Evolutionary conservation across 2,797 vertebrate genomes (phyloP).

Genomic region (Xyrichtys novacula): DNA sequence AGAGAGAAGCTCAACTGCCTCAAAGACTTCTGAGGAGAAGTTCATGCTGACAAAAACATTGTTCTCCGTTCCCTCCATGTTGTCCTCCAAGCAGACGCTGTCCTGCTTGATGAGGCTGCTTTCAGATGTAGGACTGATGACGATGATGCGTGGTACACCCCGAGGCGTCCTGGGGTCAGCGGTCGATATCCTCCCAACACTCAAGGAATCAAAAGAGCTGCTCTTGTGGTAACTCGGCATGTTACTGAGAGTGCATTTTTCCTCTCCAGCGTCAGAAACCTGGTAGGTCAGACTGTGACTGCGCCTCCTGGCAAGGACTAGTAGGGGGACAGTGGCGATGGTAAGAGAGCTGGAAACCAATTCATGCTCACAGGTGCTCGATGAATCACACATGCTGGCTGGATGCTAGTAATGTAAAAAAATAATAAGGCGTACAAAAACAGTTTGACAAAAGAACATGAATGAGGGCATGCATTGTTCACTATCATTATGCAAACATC

Average conservation of each 20-base stretch:
- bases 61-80: conserved; percentile 53
- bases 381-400: conserved; percentile 50
- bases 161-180: conserved; percentile 15
- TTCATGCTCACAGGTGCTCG: conserved; percentile 62
- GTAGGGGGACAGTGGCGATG: conserved; percentile 75
- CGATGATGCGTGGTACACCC: conserved; percentile 83
- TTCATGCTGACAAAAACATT: conserved; percentile 73
- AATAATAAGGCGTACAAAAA: conserved; percentile 13
- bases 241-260: conserved; percentile 1
- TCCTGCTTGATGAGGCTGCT: conserved; percentile 75
- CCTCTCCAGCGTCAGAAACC: conserved; percentile 21
- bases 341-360: conserved; percentile 80
- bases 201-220: conserved; percentile 61
- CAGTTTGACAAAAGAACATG: background rate
- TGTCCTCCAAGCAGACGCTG: conserved; percentile 58
- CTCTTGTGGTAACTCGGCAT: conserved; percentile 45
- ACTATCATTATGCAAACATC: background rate
- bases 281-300: conserved; percentile 71
- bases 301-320: conserved; percentile 64
- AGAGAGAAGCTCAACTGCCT: conserved; percentile 82
- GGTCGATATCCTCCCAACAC: conserved; percentile 19
- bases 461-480: conserved; percentile 10
- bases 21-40: conserved; percentile 85
- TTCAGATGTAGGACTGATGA: conserved; percentile 88
- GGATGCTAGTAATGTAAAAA: conserved; percentile 55